phyloP scores from a whole-genome alignment of 2,888 invertebrate genomes.

The Eristalis tenax region DNA sequence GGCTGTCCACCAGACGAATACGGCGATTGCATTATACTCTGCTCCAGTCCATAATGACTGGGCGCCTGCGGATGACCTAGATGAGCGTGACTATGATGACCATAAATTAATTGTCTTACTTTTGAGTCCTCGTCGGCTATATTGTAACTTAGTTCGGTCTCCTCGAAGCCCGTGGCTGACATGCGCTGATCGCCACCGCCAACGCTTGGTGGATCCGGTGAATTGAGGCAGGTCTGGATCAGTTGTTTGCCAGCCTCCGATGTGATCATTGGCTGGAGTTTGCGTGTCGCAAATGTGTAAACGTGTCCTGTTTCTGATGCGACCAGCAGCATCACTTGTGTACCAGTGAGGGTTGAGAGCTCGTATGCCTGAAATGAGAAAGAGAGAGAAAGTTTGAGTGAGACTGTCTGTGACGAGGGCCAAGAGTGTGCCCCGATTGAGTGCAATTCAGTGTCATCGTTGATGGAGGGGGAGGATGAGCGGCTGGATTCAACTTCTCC shows the following conservation, averaged over 20 bases:
- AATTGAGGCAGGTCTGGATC: slow-evolving; percentile 99
- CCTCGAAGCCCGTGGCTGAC: slow-evolving; percentile 99
- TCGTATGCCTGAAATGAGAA: slow-evolving; percentile 94
- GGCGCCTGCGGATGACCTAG: slow-evolving; percentile 85
- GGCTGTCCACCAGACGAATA: slow-evolving; percentile 83
- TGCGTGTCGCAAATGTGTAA: slow-evolving; percentile 99
- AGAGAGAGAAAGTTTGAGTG: not conserved
- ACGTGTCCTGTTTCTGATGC: slow-evolving; percentile 99
- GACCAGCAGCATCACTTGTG: slow-evolving; percentile 99
- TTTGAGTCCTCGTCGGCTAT: slow-evolving; percentile 97
- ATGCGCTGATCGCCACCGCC: slow-evolving; percentile 94
- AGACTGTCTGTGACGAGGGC: not conserved
- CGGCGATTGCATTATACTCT: slow-evolving; percentile 87
- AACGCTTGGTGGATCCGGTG: slow-evolving; percentile 92
- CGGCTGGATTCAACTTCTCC: too few species aligned
- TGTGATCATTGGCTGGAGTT: slow-evolving; percentile 99
- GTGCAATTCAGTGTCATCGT: slow-evolving; percentile 24
- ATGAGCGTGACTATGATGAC: slow-evolving; percentile 87
- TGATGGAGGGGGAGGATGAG: not conserved
- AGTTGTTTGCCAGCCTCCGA: slow-evolving; percentile 98
- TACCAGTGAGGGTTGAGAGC: slow-evolving; percentile 98
- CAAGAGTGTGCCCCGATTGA: not conserved
- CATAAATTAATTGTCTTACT: slow-evolving; percentile 98
- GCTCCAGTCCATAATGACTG: slow-evolving; percentile 86
- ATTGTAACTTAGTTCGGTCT: slow-evolving; percentile 98